Evolutionary conservation across 64 coral and sea anemone species (phyloP).

Genomic region (Platygyra sinensis): DNA sequence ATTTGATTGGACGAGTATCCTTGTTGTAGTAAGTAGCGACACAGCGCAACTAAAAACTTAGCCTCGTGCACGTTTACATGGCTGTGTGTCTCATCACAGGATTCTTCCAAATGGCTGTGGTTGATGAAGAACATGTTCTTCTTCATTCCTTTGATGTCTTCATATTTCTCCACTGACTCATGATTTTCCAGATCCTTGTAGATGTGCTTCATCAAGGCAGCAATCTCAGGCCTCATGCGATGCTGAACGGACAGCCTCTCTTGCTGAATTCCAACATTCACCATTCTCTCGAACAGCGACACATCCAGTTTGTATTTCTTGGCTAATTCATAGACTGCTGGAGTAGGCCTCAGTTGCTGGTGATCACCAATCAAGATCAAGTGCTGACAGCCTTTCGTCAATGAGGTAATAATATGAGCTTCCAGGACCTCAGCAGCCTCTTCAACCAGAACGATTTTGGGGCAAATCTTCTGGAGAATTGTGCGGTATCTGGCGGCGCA

Average conservation of each 20-base stretch:
- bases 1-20: slow-evolving; percentile 62
- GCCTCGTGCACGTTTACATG: slow-evolving; percentile 82
- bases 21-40: slow-evolving; percentile 81
- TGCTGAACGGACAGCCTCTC: slow-evolving; percentile 79
- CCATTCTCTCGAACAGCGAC: slow-evolving; percentile 92
- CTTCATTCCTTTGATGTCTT: slow-evolving; percentile 78
- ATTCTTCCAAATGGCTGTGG: slow-evolving; percentile 61
- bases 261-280: slow-evolving; percentile 59
- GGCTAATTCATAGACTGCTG: slow-evolving; percentile 75
- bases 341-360: slow-evolving; percentile 87
- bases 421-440: slow-evolving; percentile 95
- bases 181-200: slow-evolving; percentile 77
- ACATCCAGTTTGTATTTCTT: slow-evolving; percentile 84
- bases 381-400: slow-evolving; percentile 77
- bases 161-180: slow-evolving; percentile 53
- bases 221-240: slow-evolving; percentile 93
- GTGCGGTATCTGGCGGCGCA: slow-evolving; percentile 56
- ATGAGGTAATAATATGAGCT: slow-evolving; percentile 77
- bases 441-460: slow-evolving; percentile 73
- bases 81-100: slow-evolving; percentile 68
- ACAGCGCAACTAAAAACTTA: slow-evolving; percentile 68
- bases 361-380: slow-evolving; percentile 95
- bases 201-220: slow-evolving; percentile 75
- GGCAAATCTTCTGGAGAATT: slow-evolving; percentile 62
- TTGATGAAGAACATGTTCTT: slow-evolving; percentile 85